These are phyloP conservation scores for Rhinella marina DNA, from an alignment of 2,797 vertebrate species.

Conservation along the genomic window DNA sequence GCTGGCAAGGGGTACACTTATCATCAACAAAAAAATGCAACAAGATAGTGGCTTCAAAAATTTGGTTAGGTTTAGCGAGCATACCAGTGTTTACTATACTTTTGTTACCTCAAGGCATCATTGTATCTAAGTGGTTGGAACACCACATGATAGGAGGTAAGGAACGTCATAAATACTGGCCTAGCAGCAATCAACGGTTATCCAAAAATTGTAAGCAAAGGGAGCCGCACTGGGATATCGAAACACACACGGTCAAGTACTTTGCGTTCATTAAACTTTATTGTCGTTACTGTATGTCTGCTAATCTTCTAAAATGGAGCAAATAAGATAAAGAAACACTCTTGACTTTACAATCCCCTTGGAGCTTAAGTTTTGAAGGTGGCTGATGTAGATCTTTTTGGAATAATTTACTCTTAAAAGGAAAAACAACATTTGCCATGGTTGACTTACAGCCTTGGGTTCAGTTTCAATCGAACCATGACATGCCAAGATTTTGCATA, in stretches of 20 bases:
- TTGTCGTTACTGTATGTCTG: conserved; percentile 39
- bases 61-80: not conserved
- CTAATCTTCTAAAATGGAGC: conserved; percentile 18
- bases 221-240: conserved; percentile 12
- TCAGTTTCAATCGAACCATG: not conserved
- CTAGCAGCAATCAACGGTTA: conserved; percentile 30
- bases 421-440: not conserved
- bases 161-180: conserved; percentile 35
- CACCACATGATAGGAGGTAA: conserved; percentile 57
- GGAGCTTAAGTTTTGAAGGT: conserved; percentile 26
- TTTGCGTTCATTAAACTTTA: conserved; percentile 42
- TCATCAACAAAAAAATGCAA: not conserved
- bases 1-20: not conserved
- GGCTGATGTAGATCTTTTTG: not conserved
- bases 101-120: conserved; percentile 47
- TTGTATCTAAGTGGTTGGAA: conserved; percentile 33
- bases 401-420: not conserved
- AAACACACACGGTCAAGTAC: conserved; percentile 34
- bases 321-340: conserved; percentile 2
- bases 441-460: not conserved
- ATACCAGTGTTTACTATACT: conserved; percentile 22
- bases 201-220: conserved; percentile 15
- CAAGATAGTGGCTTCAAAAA: not conserved
- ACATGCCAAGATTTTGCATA: not conserved
- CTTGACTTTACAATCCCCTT: conserved; percentile 1